Evolutionary conservation across 2,888 invertebrate species (phyloP), one percentile per base, ranked within the genome.

Genomic region (Oligia fasciuncula): DNA sequence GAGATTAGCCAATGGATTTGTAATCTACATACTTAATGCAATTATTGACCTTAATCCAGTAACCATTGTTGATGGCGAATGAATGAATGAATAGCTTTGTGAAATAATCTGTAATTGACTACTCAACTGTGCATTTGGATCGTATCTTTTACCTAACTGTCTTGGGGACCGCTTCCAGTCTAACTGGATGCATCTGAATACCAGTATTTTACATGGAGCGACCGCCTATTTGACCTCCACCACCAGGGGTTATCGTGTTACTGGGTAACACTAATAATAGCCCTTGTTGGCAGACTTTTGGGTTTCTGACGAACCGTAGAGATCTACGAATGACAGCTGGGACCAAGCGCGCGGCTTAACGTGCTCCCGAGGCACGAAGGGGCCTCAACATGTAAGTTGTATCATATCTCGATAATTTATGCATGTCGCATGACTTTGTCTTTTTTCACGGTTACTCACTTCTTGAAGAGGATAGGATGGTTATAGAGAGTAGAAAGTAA

Each of bases 1-100:
- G 63, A 73, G 86, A 82, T 84, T 85, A 76, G 83, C 54, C 68
- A 73, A 79, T 29, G 4, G 43, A 72, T 79, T 72, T 73, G 76
- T 79, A 76, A 82, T 85, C 69, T 62, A 62, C 43, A 43, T 49
- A 35, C 35, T 35, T 35, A 76, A 65, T 78, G 79, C 29, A 73
- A 67, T 49, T 43, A 49, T 60, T 78, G 68, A 72, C 83, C 78
- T 69, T 69, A 65, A 65, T 69, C 43, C n/a, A 76, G 0, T 67
- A 54, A 57, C n/a, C 35, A 73, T 73, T 81, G 72, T 57, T 81
- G 54, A 71, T 68, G 54, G 69, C 35, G 29, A 19, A 81, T 81
- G 29, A 67, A 80, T 76, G 51, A 68, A 81, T 51, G 49, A 69
- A 69, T 29, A 13, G 2, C 1, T 40, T 81, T 68, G 23, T 76